A percentile compares a stretch with the other conserved stretches of the same genome.
phyloP scores from a whole-genome alignment of 2,113 vertebrate species.

The Pardalotus punctatus region DNA sequence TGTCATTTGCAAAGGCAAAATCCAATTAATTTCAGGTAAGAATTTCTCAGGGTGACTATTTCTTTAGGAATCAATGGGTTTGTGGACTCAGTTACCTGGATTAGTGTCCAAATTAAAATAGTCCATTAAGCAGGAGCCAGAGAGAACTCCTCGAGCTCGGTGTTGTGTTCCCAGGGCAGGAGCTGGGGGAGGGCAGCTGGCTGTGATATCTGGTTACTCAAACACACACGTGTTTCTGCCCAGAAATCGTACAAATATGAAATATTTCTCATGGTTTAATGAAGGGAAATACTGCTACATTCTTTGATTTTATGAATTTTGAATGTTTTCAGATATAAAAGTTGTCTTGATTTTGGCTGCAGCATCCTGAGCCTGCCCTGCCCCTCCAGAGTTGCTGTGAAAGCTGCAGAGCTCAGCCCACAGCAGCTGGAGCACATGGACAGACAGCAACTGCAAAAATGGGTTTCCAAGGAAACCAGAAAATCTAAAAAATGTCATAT shows the following conservation, averaged over 20 bases:
- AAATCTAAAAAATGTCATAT: background rate
- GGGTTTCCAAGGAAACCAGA: conserved; percentile 16
- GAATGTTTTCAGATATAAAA: background rate
- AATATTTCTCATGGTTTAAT: background rate
- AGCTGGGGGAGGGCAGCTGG: background rate
- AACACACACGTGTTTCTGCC: background rate
- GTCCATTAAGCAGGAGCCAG: background rate
- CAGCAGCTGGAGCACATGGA: background rate
- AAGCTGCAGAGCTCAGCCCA: background rate
- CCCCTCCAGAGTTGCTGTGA: background rate
- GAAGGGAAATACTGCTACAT: background rate
- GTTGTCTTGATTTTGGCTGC: background rate
- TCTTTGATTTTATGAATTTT: background rate
- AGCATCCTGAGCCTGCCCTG: background rate
- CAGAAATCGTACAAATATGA: background rate
- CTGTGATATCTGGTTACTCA: background rate
- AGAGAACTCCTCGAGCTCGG: background rate
- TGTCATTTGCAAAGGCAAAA: background rate
- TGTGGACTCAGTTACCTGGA: background rate
- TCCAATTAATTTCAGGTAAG: background rate
- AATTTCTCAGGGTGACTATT: background rate
- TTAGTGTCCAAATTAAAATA: background rate
- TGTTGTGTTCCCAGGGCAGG: background rate
- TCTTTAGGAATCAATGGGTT: background rate
- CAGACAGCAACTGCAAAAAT: background rate